A percentile compares a stretch with the other conserved stretches of the same genome.
Evolutionary conservation across 1,140 invertebrate species (phyloP).

Genomic region (Trachymyrmex septentrionalis): DNA sequence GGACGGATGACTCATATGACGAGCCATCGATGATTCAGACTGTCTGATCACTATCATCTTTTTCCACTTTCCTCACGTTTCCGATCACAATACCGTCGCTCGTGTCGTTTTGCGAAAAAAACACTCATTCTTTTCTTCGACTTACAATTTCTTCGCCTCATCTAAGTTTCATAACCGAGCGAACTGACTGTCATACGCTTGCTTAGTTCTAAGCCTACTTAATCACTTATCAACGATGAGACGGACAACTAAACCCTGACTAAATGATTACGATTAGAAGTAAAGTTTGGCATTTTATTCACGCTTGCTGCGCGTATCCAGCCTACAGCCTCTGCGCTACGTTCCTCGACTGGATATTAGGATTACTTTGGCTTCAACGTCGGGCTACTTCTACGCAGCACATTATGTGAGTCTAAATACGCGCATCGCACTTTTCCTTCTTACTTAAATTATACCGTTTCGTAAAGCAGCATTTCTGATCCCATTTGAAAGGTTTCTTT

Average conservation of each 20-base stretch:
- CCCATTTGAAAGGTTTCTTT: slow-evolving; percentile 66
- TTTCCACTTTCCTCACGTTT: background rate
- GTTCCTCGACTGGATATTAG: slow-evolving; percentile 47
- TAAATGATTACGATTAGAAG: slow-evolving; percentile 75
- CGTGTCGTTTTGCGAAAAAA: background rate
- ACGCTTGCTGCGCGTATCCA: slow-evolving; percentile 7
- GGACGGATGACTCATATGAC: slow-evolving; percentile 76
- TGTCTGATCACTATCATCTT: slow-evolving; percentile 61
- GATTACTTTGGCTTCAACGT: slow-evolving; percentile 69
- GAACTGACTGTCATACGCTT: slow-evolving; percentile 7
- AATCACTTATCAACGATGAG: slow-evolving; percentile 69
- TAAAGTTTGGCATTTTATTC: slow-evolving; percentile 76
- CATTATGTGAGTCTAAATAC: slow-evolving; percentile 63
- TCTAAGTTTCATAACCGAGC: background rate
- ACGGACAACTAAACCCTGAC: slow-evolving; percentile 74
- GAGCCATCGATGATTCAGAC: slow-evolving; percentile 73
- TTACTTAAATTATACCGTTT: slow-evolving; percentile 62
- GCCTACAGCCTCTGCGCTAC: background rate
- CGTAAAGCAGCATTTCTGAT: slow-evolving; percentile 68
- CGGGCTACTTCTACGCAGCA: background rate
- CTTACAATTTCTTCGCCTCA: background rate
- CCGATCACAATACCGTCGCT: background rate
- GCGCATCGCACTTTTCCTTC: slow-evolving; percentile 13
- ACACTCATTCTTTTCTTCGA: background rate
- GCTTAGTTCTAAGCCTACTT: slow-evolving; percentile 53